Base-by-base conservation (phyloP, 2,797 vertebrate species). In the Malacoctenus gilli region DNA sequence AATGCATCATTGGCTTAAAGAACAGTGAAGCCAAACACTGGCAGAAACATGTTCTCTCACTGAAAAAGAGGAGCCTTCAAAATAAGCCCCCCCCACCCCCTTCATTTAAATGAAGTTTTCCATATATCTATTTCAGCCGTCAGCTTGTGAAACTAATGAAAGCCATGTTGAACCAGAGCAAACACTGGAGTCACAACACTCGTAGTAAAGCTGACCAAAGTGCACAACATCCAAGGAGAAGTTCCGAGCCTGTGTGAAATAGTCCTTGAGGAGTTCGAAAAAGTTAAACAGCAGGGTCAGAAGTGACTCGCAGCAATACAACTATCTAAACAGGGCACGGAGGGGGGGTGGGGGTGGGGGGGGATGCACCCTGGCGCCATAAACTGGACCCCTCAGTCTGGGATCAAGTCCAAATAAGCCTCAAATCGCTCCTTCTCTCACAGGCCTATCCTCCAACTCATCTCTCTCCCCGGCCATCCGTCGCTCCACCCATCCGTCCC, bases 391-490 rank as follows among this genome's bases (percentile, higher is more conserved):
- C 79, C 80, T 77, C 57, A 39, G 77, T 79, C 83, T 78, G 78
- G 75, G 82, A 79, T 60, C 57, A 40, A 59, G 43, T 87, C 81
- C 84, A 90, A 84, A 85, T 74, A 78, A 77, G 59, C 66, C 77
- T 79, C 56, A 69, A 79, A 64, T 79, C 62, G 57, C 75, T 78
- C 57, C 66, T 72, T 71, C 73, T 72, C 77, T 72, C 69, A 43
- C 59, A 79, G 61, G 56, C 38, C 56, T 82, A 51, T 71, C 67
- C 75, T 72, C 64, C 63, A 75, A 80, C 70, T 61, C 70, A 80
- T 73, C 75, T 59, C 67, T 67, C 73, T 51, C 68, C 61, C 51
- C 36, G 49, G 20, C 58, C 53, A 55, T 43, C 53, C 18, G 25
- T 56, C 31, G 30, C 8, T 46, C 57, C 52, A 20, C 34, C 31